phyloP scores from a whole-genome alignment of 2,888 invertebrate genomes.

The Tenthredo notha region DNA sequence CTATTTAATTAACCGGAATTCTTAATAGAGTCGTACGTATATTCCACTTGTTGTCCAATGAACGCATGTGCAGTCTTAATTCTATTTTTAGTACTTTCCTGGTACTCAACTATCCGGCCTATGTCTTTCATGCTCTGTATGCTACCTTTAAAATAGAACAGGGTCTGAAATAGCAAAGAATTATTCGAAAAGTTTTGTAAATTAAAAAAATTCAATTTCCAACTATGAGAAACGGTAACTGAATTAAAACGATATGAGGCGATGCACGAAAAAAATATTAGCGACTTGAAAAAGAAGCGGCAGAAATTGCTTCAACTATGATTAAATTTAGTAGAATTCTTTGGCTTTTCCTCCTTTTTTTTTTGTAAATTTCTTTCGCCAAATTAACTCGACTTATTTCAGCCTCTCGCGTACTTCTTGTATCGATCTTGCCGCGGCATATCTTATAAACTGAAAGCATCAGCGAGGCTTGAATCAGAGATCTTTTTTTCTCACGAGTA shows the following conservation, averaged over 20 bases:
- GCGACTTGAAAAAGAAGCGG: neutral
- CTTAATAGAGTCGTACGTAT: constrained; percentile 33
- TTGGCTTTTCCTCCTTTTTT: neutral
- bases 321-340: neutral
- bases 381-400: neutral
- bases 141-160: constrained; percentile 45
- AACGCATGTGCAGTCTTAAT: constrained; percentile 48
- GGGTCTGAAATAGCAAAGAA: constrained; percentile 33
- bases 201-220: constrained; percentile 11
- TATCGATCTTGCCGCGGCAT: constrained; percentile 23
- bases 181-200: constrained; percentile 8
- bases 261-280: neutral
- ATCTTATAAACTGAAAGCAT: neutral
- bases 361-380: too few relatives aligned
- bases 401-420: neutral
- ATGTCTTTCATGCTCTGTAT: constrained; percentile 60
- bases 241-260: neutral
- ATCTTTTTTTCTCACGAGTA: constrained; percentile 10
- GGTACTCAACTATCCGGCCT: constrained; percentile 51
- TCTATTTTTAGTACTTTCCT: constrained; percentile 50
- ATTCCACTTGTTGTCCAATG: constrained; percentile 51
- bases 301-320: neutral
- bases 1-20: constrained; percentile 29
- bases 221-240: neutral
- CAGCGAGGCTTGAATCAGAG: neutral